These are phyloP conservation scores for Sphinx pinastri DNA, from an alignment of 2,888 invertebrate species.

Conservation along the genomic window DNA sequence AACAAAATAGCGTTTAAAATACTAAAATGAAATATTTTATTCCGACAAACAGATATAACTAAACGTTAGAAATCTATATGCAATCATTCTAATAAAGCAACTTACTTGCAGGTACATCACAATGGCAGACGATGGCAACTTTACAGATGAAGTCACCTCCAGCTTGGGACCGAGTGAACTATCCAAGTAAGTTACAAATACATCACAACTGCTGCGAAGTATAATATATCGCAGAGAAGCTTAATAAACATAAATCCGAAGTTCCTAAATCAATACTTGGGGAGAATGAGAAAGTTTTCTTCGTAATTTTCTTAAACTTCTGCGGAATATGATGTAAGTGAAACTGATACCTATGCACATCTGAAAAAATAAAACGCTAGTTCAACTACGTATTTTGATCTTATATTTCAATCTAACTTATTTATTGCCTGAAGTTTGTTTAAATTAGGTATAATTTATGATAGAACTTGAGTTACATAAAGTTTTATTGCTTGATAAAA, in stretches of 20 bases:
- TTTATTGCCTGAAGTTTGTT: too few species aligned
- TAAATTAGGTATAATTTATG: too few species aligned
- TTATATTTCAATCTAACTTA: too few species aligned
- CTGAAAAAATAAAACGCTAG: too few species aligned
- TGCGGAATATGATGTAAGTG: too few species aligned
- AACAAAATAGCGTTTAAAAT: too few species aligned
- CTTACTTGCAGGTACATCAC: constrained; percentile 53
- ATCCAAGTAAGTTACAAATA: constrained; percentile 55
- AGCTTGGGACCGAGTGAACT: constrained; percentile 58
- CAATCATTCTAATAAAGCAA: constrained; percentile 23
- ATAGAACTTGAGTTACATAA: too few species aligned
- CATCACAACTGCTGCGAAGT: background rate
- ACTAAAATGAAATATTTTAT: background rate
- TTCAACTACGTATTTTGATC: too few species aligned
- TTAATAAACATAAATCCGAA: constrained; percentile 7
- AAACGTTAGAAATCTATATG: background rate
- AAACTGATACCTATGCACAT: too few species aligned
- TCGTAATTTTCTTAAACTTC: background rate
- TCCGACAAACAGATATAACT: background rate
- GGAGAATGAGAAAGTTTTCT: background rate
- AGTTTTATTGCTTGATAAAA: too few species aligned
- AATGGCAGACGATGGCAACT: constrained; percentile 60
- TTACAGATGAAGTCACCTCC: constrained; percentile 50
- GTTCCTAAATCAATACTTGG: background rate
- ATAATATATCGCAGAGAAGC: constrained; percentile 8